Evolutionary conservation across 2,888 invertebrate genomes (phyloP).

Genomic region (Pheosia gnoma): DNA sequence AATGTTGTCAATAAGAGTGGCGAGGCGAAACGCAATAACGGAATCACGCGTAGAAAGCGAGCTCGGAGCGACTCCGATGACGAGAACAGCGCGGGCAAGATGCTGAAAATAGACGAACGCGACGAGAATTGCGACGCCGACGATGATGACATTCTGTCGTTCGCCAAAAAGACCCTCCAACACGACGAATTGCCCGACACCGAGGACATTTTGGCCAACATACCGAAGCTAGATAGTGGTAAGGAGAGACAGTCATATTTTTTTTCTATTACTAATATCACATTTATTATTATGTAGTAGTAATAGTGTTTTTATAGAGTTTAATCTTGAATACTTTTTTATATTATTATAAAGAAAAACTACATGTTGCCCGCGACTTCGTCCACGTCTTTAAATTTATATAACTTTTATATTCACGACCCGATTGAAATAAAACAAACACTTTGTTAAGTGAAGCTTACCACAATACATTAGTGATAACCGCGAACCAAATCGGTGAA

Average conservation of each 20-base stretch:
- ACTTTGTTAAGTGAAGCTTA: no score
- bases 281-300: slow-evolving; percentile 8
- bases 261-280: slow-evolving; percentile 2
- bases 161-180: slow-evolving; percentile 73
- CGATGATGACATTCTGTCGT: slow-evolving; percentile 71
- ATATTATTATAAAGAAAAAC: neutral
- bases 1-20: slow-evolving; percentile 34
- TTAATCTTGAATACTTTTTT: slow-evolving; percentile 14
- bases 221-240: slow-evolving; percentile 61
- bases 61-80: slow-evolving; percentile 67
- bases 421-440: no score
- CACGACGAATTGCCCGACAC: slow-evolving; percentile 68
- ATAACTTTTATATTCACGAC: no score
- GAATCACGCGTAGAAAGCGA: slow-evolving; percentile 54
- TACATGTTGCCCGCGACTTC: no score
- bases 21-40: slow-evolving; percentile 23
- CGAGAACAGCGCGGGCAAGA: slow-evolving; percentile 55
- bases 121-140: slow-evolving; percentile 49
- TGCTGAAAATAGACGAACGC: slow-evolving; percentile 67
- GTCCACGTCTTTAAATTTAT: no score
- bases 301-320: slow-evolving; percentile 4
- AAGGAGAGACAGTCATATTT: slow-evolving; percentile 32
- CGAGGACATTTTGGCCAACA: slow-evolving; percentile 63
- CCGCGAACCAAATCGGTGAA: no score
- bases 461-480: no score